phyloP scores from a whole-genome alignment of 2,113 vertebrate genomes.

The Pontoporia blainvillei region DNA sequence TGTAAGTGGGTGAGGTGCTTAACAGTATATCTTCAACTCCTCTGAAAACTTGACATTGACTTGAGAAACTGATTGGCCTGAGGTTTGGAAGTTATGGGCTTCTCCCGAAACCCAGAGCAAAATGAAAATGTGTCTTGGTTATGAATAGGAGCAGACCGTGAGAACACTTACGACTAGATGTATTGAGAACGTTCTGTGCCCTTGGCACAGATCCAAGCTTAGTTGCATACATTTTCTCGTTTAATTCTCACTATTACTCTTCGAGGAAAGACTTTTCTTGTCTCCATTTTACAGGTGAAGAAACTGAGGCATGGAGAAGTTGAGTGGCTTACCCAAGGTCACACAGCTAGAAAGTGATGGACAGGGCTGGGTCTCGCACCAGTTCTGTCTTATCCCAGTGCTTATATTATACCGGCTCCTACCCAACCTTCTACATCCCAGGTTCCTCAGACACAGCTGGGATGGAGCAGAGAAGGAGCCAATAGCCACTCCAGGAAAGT shows the following conservation, averaged over 20 bases:
- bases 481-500: not conserved
- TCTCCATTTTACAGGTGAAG: not conserved
- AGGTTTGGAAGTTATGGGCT: not conserved
- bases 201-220: not conserved
- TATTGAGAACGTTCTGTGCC: not conserved
- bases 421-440: no score
- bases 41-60: not conserved
- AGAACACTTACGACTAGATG: fast-evolving
- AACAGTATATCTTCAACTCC: not conserved
- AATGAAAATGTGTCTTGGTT: not conserved
- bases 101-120: not conserved
- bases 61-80: not conserved
- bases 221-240: not conserved
- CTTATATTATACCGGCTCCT: not conserved
- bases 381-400: not conserved
- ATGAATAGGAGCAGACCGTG: not conserved
- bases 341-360: not conserved
- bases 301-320: not conserved
- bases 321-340: not conserved
- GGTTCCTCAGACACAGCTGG: not conserved
- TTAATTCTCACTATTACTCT: not conserved
- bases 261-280: not conserved
- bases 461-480: not conserved
- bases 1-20: not conserved
- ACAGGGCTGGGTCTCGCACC: not conserved